phyloP scores from a whole-genome alignment of 2,113 vertebrate species.

The Lethenteron reissneri region DNA sequence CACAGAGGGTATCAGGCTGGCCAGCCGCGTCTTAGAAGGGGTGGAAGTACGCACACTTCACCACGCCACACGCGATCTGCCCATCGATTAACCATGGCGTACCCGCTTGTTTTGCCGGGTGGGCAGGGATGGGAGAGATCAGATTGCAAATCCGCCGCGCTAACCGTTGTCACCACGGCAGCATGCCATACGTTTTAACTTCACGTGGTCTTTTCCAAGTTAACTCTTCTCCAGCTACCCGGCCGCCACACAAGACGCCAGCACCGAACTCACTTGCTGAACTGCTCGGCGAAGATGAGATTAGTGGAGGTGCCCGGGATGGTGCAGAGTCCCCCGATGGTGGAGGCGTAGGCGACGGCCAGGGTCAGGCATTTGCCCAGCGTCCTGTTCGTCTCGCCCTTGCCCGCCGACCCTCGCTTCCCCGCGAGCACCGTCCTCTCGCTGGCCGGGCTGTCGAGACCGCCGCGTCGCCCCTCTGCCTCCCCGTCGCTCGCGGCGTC shows the following conservation, averaged over 20 bases:
- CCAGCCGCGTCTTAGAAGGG: too few species aligned
- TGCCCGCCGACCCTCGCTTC: too few species aligned
- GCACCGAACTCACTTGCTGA: conserved; percentile 49
- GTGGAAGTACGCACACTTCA: too few species aligned
- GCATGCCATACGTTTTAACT: not conserved
- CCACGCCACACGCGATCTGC: not conserved
- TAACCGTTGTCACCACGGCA: not conserved
- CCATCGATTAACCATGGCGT: not conserved
- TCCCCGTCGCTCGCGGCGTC: too few species aligned
- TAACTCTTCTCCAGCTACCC: not conserved
- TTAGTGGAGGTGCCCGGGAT: conserved; percentile 93
- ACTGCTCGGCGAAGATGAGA: conserved; percentile 91
- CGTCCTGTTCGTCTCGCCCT: conserved; percentile 28
- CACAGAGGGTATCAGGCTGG: too few species aligned
- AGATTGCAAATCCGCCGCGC: not conserved
- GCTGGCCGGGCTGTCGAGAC: too few species aligned
- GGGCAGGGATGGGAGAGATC: conserved; percentile 6
- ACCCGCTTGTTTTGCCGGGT: not conserved
- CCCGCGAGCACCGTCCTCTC: too few species aligned
- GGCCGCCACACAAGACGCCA: not conserved
- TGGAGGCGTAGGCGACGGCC: conserved; percentile 77
- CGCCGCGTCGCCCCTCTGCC: too few species aligned
- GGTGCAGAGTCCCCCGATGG: conserved; percentile 82
- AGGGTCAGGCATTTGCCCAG: conserved; percentile 85
- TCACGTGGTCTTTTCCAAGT: too few species aligned